Conservation (phyloP, 35 echinoderm and acorn worm genomes). For the Hemicentrotus pulcherrimus region DNA sequence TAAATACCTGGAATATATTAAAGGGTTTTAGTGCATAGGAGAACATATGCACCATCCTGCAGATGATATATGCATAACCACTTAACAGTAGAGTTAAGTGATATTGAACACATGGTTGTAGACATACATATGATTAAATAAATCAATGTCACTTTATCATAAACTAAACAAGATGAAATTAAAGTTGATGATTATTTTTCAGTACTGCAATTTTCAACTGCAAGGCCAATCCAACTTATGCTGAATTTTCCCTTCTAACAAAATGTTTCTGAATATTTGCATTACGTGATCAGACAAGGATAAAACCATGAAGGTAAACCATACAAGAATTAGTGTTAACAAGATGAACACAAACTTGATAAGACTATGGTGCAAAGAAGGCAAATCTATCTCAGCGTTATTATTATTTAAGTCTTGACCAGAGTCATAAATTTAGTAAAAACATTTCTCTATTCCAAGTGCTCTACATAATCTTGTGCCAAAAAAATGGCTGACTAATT, state of each 20-base stretch:
- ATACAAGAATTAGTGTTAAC: no score
- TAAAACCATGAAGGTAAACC: not conserved
- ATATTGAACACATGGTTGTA: not conserved
- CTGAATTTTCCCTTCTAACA: not conserved
- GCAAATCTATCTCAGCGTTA: no score
- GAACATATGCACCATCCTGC: not conserved
- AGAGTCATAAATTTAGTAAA: no score
- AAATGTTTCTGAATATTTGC: not conserved
- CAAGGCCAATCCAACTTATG: not conserved
- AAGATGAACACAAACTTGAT: no score
- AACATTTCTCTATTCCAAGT: no score
- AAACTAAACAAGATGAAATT: not conserved
- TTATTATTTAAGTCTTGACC: no score
- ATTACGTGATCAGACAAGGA: not conserved
- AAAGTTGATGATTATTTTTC: not conserved
- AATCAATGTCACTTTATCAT: not conserved
- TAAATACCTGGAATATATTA: not conserved
- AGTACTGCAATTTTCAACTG: slow-evolving; percentile 11
- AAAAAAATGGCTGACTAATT: no score
- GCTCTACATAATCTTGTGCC: no score
- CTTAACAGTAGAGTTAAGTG: not conserved
- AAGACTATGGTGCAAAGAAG: no score
- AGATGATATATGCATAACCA: not conserved
- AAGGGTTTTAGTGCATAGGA: not conserved
- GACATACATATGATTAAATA: not conserved